phyloP scores from a whole-genome alignment of 2,113 vertebrate species.

The Spilogale gracilis region DNA sequence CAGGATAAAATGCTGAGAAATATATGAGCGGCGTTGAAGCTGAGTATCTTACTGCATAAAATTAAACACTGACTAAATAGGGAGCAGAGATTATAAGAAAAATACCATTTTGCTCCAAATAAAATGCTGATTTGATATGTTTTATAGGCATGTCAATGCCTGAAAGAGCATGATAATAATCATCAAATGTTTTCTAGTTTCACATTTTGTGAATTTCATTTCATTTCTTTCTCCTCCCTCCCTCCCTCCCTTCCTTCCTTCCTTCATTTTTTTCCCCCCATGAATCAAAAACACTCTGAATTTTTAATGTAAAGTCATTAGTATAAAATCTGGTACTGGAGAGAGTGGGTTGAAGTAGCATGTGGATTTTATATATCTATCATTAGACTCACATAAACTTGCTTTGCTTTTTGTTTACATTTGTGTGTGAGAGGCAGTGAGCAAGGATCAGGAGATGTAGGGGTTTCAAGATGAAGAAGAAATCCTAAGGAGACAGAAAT shows the following conservation, averaged over 20 bases:
- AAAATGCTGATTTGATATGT: slow-evolving; percentile 40
- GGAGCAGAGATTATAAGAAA: not conserved
- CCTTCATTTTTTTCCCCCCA: not conserved
- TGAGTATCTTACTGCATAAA: slow-evolving; percentile 16
- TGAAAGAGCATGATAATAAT: not conserved
- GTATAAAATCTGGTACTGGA: not conserved
- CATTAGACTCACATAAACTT: not conserved
- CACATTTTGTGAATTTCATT: not conserved
- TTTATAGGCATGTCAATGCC: not conserved
- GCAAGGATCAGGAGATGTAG: not conserved
- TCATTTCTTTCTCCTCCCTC: not conserved
- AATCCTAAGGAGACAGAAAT: not conserved
- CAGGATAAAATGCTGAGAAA: slow-evolving; percentile 50
- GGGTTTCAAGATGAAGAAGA: not conserved
- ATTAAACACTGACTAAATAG: slow-evolving; percentile 52
- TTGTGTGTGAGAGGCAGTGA: not conserved
- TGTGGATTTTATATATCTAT: not conserved
- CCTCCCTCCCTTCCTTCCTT: not conserved
- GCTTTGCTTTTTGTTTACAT: not conserved
- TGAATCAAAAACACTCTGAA: not conserved
- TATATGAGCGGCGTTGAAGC: not conserved
- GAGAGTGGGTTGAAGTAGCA: not conserved
- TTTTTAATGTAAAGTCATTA: not conserved
- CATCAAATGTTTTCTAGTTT: slow-evolving; percentile 10
- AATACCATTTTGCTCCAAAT: not conserved